Conservation (phyloP, 2,797 vertebrate species). For the Morus bassanus region DNA sequence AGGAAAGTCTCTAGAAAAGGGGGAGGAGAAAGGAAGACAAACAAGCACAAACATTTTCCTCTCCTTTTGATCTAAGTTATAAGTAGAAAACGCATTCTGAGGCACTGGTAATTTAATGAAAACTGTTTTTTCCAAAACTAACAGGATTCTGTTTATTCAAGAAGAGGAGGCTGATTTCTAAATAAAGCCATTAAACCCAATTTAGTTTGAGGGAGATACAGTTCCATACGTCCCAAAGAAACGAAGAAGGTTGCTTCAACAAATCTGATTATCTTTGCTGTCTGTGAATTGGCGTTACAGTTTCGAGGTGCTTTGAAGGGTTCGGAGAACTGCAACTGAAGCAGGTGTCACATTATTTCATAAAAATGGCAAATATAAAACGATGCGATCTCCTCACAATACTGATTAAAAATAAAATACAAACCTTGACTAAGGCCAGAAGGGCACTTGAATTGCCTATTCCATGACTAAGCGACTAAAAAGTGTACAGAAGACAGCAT, state of each 20-base stretch:
- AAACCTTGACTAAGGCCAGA: not conserved
- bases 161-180: constrained; percentile 2
- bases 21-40: constrained; percentile 46
- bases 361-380: not conserved
- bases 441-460: not conserved
- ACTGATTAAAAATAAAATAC: not conserved
- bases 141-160: constrained; percentile 12
- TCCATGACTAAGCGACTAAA: not conserved
- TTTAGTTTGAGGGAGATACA: constrained; percentile 25
- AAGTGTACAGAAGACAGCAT: not conserved
- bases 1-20: constrained; percentile 33
- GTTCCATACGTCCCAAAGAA: constrained; percentile 24
- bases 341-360: not conserved
- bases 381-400: not conserved
- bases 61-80: constrained; percentile 51
- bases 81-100: constrained; percentile 57
- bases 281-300: not conserved
- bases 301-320: not conserved
- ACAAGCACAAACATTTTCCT: constrained; percentile 58
- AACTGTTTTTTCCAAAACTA: not conserved
- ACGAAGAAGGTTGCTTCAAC: not conserved
- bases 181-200: constrained; percentile 30
- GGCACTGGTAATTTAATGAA: constrained; percentile 40
- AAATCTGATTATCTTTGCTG: constrained; percentile 11
- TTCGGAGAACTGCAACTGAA: not conserved